These are phyloP conservation scores for Bolinopsis microptera DNA, from an alignment of 37 sponge, comb jelly and placozoan genomes.

Conservation along the genomic window DNA sequence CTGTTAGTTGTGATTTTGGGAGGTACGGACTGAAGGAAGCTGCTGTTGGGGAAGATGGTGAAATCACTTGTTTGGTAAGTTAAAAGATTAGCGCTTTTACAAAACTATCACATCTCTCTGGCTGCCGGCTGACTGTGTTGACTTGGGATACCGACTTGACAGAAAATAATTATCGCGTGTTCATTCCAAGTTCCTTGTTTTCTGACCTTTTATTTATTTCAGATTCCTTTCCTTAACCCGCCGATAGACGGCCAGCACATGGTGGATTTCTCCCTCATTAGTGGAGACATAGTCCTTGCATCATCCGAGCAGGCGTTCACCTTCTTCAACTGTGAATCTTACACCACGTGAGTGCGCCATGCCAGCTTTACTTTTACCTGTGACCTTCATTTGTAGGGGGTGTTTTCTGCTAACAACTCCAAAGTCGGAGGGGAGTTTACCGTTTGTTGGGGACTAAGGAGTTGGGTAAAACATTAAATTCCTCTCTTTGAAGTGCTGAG, in stretches of 20 bases:
- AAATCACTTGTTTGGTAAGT: slow-evolving; percentile 29
- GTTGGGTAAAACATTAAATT: background rate
- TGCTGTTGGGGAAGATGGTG: background rate
- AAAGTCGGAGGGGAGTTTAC: background rate
- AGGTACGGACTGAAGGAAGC: background rate
- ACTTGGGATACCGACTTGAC: no score
- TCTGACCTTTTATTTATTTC: no score
- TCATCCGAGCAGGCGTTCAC: background rate
- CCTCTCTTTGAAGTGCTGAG: background rate
- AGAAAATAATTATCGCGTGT: no score
- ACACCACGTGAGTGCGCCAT: slow-evolving; percentile 17
- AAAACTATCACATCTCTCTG: no score
- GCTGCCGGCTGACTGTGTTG: no score
- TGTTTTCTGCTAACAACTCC: background rate
- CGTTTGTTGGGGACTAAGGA: slow-evolving; percentile 15
- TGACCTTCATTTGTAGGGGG: background rate
- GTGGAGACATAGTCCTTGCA: background rate
- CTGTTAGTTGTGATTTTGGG: background rate
- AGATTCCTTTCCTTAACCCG: background rate
- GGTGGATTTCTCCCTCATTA: background rate
- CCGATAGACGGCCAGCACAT: slow-evolving; percentile 23
- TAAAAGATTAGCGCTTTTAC: no score
- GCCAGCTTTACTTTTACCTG: background rate
- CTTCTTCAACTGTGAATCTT: slow-evolving; percentile 54
- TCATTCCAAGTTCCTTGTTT: no score